A percentile compares a stretch with the other conserved stretches of the same genome.
Conservation (phyloP, 2,797 vertebrate species). For the Parambassis ranga region DNA sequence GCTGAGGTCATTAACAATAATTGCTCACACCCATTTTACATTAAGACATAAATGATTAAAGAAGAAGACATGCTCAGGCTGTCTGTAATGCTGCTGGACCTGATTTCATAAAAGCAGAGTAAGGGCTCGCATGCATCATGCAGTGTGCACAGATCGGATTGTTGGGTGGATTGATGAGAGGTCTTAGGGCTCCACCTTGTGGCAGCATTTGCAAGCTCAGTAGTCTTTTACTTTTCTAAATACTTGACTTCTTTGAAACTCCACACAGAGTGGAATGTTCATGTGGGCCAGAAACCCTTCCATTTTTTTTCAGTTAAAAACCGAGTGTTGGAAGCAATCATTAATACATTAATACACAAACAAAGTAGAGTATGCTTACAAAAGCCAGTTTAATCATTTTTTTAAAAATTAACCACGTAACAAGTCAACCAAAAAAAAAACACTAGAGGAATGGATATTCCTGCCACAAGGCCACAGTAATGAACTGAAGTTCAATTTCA, state of each 20-base stretch:
- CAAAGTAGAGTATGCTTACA: constrained; percentile 8
- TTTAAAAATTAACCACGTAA: constrained; percentile 55
- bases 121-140: background rate
- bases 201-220: background rate
- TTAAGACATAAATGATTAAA: background rate
- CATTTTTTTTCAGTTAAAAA: too few species aligned
- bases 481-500: constrained; percentile 3
- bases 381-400: constrained; percentile 62
- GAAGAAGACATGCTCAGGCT: background rate
- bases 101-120: background rate
- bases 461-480: constrained; percentile 42
- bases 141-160: background rate
- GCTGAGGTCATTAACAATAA: background rate
- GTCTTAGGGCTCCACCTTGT: constrained; percentile 43
- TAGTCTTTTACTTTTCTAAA: background rate
- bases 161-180: background rate
- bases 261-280: background rate
- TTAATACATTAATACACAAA: too few species aligned
- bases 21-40: constrained; percentile 11
- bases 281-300: background rate
- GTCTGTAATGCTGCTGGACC: constrained; percentile 5
- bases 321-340: too few species aligned
- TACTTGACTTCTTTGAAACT: too few species aligned
- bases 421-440: constrained; percentile 7
- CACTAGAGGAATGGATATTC: constrained; percentile 25